A percentile compares a stretch with the other conserved stretches of the same genome.
phyloP scores from a whole-genome alignment of 1,140 invertebrate species.

The Macrobrachium rosenbergii region DNA sequence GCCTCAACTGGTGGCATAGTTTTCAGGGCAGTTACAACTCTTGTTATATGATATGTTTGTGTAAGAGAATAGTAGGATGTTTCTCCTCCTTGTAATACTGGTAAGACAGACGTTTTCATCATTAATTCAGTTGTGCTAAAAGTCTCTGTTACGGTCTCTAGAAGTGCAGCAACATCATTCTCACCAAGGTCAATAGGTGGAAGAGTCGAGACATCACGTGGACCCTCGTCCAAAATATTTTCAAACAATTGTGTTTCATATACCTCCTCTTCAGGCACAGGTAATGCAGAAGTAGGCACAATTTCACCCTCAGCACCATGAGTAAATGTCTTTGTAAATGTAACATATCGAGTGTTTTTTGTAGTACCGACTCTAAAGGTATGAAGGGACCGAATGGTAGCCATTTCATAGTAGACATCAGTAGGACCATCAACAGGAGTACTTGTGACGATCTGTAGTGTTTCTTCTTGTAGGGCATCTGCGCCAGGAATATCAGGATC shows the following conservation, averaged over 20 bases:
- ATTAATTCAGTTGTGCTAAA: conserved; percentile 90
- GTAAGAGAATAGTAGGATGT: conserved; percentile 79
- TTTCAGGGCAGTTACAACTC: conserved; percentile 88
- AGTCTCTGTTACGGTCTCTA: conserved; percentile 90
- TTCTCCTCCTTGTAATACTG: conserved; percentile 78
- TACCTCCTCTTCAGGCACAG: conserved; percentile 16
- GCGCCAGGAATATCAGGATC: conserved; percentile 15
- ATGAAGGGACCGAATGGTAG: conserved; percentile 89
- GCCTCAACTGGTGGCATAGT: conserved; percentile 88
- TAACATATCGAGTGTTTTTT: conserved; percentile 88
- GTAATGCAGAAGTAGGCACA: conserved; percentile 68
- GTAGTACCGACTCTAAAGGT: conserved; percentile 89
- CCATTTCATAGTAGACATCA: conserved; percentile 76
- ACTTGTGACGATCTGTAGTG: conserved; percentile 55
- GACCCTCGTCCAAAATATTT: conserved; percentile 54
- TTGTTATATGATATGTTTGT: conserved; percentile 88
- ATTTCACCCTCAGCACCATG: conserved; percentile 72
- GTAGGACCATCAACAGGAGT: conserved; percentile 40
- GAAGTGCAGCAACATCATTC: conserved; percentile 76
- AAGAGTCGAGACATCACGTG: conserved; percentile 70
- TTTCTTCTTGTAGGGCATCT: conserved; percentile 49
- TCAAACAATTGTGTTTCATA: conserved; percentile 58
- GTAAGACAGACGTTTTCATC: conserved; percentile 88
- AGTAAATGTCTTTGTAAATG: conserved; percentile 72
- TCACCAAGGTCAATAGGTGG: conserved; percentile 83